Base-by-base conservation (phyloP, 1,140 invertebrate species). In the Leptestheria dahalacensis region DNA sequence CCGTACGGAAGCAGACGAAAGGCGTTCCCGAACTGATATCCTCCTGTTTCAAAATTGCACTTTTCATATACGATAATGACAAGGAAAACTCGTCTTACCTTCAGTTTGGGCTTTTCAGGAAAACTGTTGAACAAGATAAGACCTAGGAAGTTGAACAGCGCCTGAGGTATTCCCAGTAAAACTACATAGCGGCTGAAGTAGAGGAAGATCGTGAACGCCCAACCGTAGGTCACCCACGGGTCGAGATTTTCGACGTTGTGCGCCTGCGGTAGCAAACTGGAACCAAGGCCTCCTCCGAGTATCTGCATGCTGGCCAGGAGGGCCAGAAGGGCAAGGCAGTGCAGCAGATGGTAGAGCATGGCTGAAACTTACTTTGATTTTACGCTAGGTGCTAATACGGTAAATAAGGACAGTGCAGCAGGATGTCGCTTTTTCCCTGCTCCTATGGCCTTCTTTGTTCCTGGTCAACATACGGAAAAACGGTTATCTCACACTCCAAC, bases 1-100 rank as follows among this genome's bases (percentile, higher is more conserved):
- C 95, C 6, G 96, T 83, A 56, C 95, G 79, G 63, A 98, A 88
- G 70, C 92, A 97, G 52, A 98, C 85, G 70, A 97, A 97, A 3
- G 95, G 94, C 61, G 95, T 72, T 6, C 96, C 71, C 11, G 90
- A 91, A 1, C 88, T 91, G 6, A 86, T 64, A 9, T 26, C 48
- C 18, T 28, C 53, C 21, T 26, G n/a, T 0, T 15, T 20, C 12
- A 46, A 21, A 57, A 4, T 33, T 25, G 21, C 2, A 28, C 47
- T 18, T 58, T 53, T 58, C 18, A n/a, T 52, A 57, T 20, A 55
- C 26, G 12, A 63, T 47, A 61, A 60, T 12, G 67, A 65, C 6
- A 67, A 52, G 20, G 62, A 63, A 3, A 67, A 66, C 9, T 64
- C 33, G 26, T 18, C 15, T 18, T 29, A 55, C 86, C 72, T 93